These are phyloP conservation scores for Aleadryas rufinucha DNA, from an alignment of 2,113 vertebrate genomes.

Conservation along the genomic window DNA sequence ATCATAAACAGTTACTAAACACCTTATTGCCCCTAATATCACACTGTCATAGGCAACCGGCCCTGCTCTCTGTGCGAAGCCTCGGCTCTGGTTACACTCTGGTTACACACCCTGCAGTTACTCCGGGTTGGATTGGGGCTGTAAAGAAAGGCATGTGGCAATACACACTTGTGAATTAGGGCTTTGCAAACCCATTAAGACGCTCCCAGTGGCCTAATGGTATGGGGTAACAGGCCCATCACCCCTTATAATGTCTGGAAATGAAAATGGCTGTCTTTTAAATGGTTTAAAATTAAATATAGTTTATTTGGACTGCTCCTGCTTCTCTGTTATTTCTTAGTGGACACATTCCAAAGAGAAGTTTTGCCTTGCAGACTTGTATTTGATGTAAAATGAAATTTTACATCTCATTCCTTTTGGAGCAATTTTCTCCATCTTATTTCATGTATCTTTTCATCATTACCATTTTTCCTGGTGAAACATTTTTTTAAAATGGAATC, in stretches of 20 bases:
- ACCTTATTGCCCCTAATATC: neutral
- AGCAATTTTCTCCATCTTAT: neutral
- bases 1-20: slow-evolving; percentile 43
- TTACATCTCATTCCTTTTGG: neutral
- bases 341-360: neutral
- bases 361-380: neutral
- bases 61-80: neutral
- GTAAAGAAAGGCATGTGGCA: neutral
- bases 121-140: neutral
- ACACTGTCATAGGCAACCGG: neutral
- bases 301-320: neutral
- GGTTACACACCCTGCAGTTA: neutral
- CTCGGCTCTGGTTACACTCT: neutral
- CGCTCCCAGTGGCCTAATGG: neutral
- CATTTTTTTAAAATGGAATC: neutral
- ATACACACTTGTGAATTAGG: neutral
- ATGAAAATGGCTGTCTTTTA: neutral
- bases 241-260: neutral
- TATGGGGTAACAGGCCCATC: neutral
- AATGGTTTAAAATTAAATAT: neutral
- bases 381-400: neutral
- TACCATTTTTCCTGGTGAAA: neutral
- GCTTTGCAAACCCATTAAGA: neutral
- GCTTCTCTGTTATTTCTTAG: neutral
- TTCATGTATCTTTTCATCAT: neutral